Percentiles rank a stretch among this genome's conserved stretches.
Conservation (phyloP, 2,888 invertebrate genomes). For the Leptopilina drosophilae region DNA sequence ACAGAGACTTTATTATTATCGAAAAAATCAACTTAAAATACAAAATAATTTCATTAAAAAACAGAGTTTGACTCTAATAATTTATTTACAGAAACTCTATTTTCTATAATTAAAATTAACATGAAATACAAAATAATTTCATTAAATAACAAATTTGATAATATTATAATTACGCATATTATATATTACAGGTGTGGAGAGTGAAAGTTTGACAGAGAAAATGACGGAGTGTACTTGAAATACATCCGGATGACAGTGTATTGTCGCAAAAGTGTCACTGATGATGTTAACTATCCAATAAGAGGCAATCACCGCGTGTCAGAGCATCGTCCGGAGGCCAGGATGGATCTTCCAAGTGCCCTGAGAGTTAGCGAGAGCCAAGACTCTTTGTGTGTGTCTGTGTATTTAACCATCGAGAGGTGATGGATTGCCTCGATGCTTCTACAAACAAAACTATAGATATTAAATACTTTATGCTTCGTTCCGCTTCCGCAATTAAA, state of each 20-base stretch:
- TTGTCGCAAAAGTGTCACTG: constrained; percentile 58
- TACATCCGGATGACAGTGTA: constrained; percentile 49
- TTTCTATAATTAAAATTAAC: too few relatives aligned
- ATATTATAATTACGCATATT: neutral
- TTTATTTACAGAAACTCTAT: too few relatives aligned
- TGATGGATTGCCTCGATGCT: constrained; percentile 67
- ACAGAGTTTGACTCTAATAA: too few relatives aligned
- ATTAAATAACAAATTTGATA: neutral
- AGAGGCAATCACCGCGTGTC: constrained; percentile 79
- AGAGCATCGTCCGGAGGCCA: constrained; percentile 60
- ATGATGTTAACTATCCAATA: constrained; percentile 78
- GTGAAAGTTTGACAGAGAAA: constrained; percentile 26
- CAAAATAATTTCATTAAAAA: neutral
- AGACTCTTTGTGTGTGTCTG: neutral
- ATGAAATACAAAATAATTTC: too few relatives aligned
- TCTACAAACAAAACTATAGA: constrained; percentile 60
- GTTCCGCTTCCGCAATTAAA: constrained; percentile 74
- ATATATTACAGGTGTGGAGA: neutral
- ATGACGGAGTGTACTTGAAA: constrained; percentile 48
- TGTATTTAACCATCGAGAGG: constrained; percentile 53
- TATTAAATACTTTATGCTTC: constrained; percentile 66
- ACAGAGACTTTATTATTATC: too few relatives aligned
- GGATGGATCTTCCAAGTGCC: constrained; percentile 54
- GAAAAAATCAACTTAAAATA: too few relatives aligned
- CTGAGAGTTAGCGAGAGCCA: constrained; percentile 41